Conservation (phyloP, 1,140 invertebrate species). For the Sarcophaga bullata region DNA sequence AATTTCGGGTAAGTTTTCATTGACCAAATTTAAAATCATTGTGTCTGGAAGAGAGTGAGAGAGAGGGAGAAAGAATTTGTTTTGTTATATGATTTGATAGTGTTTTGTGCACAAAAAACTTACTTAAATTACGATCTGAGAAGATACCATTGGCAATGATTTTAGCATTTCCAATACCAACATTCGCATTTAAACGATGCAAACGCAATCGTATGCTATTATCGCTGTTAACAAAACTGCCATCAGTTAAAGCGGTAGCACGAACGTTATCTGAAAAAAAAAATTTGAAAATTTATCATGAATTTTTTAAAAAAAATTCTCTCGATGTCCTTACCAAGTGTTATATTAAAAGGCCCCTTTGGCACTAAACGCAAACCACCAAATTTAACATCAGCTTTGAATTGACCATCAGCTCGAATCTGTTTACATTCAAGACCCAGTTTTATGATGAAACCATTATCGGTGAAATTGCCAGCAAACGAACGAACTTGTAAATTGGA, state of each 20-base stretch:
- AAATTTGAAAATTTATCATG: neutral
- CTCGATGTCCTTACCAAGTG: constrained; percentile 52
- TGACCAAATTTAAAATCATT: constrained; percentile 63
- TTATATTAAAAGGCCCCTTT: constrained; percentile 64
- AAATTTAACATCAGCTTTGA: constrained; percentile 64
- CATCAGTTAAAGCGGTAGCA: constrained; percentile 59
- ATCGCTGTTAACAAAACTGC: constrained; percentile 52
- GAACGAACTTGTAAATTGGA: constrained; percentile 54
- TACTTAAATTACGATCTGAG: constrained; percentile 62
- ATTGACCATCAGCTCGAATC: constrained; percentile 59
- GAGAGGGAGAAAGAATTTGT: neutral
- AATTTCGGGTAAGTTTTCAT: constrained; percentile 63
- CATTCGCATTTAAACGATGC: constrained; percentile 60
- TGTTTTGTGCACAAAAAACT: constrained; percentile 37
- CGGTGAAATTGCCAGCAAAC: constrained; percentile 56
- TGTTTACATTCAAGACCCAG: constrained; percentile 55
- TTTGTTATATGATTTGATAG: neutral
- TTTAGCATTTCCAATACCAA: constrained; percentile 56
- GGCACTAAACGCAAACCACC: constrained; percentile 63
- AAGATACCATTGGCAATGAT: constrained; percentile 62
- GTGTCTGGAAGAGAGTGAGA: constrained; percentile 49
- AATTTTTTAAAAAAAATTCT: neutral
- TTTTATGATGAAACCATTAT: constrained; percentile 55
- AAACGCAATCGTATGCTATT: constrained; percentile 54
- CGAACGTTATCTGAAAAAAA: constrained; percentile 54